Conservation (phyloP, 2,888 invertebrate genomes). For the Amphiduros pacificus region DNA sequence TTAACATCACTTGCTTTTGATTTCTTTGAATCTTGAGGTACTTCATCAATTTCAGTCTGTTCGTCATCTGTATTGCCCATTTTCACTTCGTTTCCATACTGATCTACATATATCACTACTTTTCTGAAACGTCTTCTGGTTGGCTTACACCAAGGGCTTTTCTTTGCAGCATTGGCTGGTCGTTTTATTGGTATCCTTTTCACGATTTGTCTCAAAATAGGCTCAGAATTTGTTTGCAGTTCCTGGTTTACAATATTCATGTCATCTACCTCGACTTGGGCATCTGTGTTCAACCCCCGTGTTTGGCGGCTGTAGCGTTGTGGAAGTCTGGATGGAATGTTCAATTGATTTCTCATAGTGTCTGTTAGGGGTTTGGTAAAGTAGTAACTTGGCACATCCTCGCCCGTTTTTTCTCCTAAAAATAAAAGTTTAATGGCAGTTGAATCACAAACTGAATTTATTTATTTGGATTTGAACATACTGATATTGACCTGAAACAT, state of each 20-base stretch:
- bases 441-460: no score
- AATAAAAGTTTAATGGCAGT: no score
- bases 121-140: constrained; percentile 12
- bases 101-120: constrained; percentile 20
- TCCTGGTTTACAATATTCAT: no score
- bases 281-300: constrained; percentile 40
- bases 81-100: constrained; percentile 21
- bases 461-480: no score
- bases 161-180: neutral
- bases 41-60: neutral
- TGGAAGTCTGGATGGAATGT: constrained; percentile 1
- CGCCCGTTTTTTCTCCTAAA: neutral
- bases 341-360: neutral
- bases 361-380: constrained; percentile 1
- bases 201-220: no score
- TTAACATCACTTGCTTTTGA: no score
- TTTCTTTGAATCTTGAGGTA: no score
- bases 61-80: neutral
- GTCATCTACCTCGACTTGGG: neutral
- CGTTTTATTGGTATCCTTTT: no score
- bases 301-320: constrained; percentile 42
- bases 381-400: constrained; percentile 9
- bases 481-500: no score
- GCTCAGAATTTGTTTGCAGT: no score
- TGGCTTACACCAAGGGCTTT: constrained; percentile 22